These are phyloP conservation scores for Harmothoe impar DNA, from an alignment of 2,888 invertebrate genomes.

Conservation along the genomic window DNA sequence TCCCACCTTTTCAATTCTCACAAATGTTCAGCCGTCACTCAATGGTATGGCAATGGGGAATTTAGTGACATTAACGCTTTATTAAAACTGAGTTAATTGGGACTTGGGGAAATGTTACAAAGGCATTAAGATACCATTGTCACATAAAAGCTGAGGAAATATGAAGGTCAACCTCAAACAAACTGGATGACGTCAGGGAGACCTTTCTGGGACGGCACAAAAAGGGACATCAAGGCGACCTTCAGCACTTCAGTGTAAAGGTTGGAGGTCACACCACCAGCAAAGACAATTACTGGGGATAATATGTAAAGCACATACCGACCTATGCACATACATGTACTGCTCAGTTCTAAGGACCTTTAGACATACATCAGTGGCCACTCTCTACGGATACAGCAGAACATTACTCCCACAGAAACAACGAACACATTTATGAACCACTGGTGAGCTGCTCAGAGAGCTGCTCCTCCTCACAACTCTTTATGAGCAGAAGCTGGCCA, in stretches of 20 bases:
- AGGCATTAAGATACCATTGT: neutral
- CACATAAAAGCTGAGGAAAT: constrained; percentile 6
- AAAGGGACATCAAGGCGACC: neutral
- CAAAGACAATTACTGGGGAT: neutral
- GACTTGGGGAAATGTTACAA: neutral
- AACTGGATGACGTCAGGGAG: neutral
- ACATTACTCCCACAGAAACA: neutral
- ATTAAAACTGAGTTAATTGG: neutral
- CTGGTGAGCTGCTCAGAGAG: neutral
- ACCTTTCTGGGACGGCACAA: neutral
- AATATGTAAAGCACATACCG: neutral
- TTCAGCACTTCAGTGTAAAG: neutral
- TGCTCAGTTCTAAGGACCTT: neutral
- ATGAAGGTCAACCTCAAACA: constrained; percentile 43
- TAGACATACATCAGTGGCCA: too few relatives aligned
- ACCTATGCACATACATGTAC: neutral
- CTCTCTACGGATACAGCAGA: neutral
- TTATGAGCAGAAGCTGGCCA: too few relatives aligned
- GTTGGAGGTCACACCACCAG: neutral
- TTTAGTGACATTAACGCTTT: neutral
- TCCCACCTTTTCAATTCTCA: too few relatives aligned
- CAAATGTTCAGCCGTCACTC: too few relatives aligned
- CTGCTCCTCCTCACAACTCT: too few relatives aligned
- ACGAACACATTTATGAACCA: neutral
- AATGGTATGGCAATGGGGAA: neutral